Base-by-base conservation (phyloP, 1,140 invertebrate species). In the Nasonia longicornis region DNA sequence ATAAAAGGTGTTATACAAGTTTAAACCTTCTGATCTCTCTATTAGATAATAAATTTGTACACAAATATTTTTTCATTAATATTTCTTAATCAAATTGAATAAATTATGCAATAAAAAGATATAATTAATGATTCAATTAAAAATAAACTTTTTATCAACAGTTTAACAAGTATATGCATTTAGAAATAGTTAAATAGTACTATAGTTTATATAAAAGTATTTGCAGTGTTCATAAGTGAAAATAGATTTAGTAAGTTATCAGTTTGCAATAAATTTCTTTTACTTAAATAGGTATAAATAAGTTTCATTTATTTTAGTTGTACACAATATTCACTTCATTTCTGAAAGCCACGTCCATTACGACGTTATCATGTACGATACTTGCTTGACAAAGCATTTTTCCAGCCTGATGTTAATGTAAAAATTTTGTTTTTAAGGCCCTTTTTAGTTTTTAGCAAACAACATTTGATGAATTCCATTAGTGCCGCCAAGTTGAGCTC, bases 31-130 rank as follows among this genome's bases (percentile, higher is more conserved):
- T 66, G 79, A 80, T 80, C 69, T 80, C 70, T 80, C 71, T 75
- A 77, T 64, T 64, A 71, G 48, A 73, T 73, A 79, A 75, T 80
- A 74, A 80, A 80, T 74, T 29, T 66, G 67, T 77, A 64, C 35
- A 72, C 35, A 66, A 52, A 52, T 20, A n/a, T 0, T n/a, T 20
- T 58, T n/a, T 7, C 52, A 58, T 58, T 20, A n/a, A 58, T 58
- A 16, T 58, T 35, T 58, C n/a, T 14, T 52, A 69, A 70, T 52
- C 10, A 20, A n/a, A 69, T 52, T 20, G 31, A 76, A 76, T 35
- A 63, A 31, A 76, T 58, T 31, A 29, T 66, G 58, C 58, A 76
- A 66, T 76, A 38, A 58, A 75, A 31, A 64, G 20, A 76, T 1
- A 58, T 2, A 20, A 29, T 31, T 58, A 35, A 31, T 8, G 11